Base-by-base conservation (phyloP, 2,888 invertebrate genomes). In the Acrobasis consociella region DNA sequence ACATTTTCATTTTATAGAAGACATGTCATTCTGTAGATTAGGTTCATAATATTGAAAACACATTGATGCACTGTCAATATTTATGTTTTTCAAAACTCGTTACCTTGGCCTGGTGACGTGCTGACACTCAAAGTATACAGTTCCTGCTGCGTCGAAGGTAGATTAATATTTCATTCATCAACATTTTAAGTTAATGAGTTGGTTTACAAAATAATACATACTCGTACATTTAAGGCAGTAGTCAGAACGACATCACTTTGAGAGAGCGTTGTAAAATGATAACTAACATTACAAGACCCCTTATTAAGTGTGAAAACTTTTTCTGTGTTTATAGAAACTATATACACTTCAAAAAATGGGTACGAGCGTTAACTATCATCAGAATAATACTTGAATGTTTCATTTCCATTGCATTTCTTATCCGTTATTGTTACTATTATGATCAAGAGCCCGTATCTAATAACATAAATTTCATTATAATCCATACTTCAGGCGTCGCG, bases 251-350 rank as follows among this genome's bases (percentile, higher is more conserved):
- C 31, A 31, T 31, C 31, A 31, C 31, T 31, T 10, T 42, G 10
- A 42, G 42, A n/a, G n/a, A n/a, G n/a, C n/a, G 1, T 31, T 31
- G 5, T 31, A 46, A 46, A 46, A 13, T 46, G 13, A 46, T 46
- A 13, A 46, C 46, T n/a, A 13, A 11, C 13, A 1, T 46, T n/a
- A 13, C 46, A 13, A n/a, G 7, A n/a, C 13, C 13, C 5, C 13
- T 46, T 46, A 13, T 46, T 5, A 46, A 46, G n/a, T 46, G 46
- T 46, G 76, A 76, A 69, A 76, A 72, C 62, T 7, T 68, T 5
- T 61, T 71, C 1, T 63, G 73, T 5, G 60, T 78, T 0, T 74
- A 74, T 51, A 70, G 75, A 66, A 80, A 78, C 62, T 70, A 71
- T 63, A 38, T 16, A 0, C 49, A 11, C 15, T 68, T 62, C 2